Conservation (phyloP, 2,888 invertebrate genomes). For the Scelioninae gen. 1 region DNA sequence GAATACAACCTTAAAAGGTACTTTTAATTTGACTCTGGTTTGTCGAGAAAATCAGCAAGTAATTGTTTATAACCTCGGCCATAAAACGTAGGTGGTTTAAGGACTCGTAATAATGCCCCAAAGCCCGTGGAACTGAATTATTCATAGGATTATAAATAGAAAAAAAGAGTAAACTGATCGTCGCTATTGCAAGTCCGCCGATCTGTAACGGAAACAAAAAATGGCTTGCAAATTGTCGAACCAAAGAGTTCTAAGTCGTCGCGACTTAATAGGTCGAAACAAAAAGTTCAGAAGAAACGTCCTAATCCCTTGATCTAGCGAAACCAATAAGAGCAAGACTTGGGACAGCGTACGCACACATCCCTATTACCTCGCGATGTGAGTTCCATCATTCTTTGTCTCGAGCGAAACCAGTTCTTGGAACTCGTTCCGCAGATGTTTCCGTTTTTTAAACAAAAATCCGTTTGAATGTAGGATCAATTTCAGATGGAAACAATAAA, state of each 20-base stretch:
- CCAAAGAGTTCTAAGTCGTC: slow-evolving; percentile 20
- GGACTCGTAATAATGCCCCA: slow-evolving; percentile 14
- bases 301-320: slow-evolving; percentile 51
- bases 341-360: slow-evolving; percentile 27
- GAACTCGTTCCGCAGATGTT: slow-evolving; percentile 67
- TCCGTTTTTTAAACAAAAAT: slow-evolving; percentile 62
- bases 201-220: slow-evolving; percentile 22
- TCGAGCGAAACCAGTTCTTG: slow-evolving; percentile 61
- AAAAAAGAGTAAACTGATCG: slow-evolving; percentile 5
- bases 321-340: slow-evolving; percentile 48
- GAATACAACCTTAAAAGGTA: not conserved
- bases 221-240: slow-evolving; percentile 9
- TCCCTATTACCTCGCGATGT: slow-evolving; percentile 35
- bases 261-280: slow-evolving; percentile 37
- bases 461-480: slow-evolving; percentile 22
- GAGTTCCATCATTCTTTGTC: slow-evolving; percentile 65
- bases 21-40: not conserved
- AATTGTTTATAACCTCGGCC: slow-evolving; percentile 27
- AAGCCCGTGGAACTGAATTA: slow-evolving; percentile 25
- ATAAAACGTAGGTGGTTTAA: slow-evolving; percentile 23
- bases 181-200: not conserved
- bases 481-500: slow-evolving; percentile 44
- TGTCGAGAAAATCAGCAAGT: slow-evolving; percentile 13
- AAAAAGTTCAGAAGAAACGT: slow-evolving; percentile 30
- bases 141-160: slow-evolving; percentile 29